Percentiles rank a stretch among this genome's conserved stretches.
phyloP scores from a whole-genome alignment of 2,797 vertebrate genomes.

The Tenualosa ilisha region DNA sequence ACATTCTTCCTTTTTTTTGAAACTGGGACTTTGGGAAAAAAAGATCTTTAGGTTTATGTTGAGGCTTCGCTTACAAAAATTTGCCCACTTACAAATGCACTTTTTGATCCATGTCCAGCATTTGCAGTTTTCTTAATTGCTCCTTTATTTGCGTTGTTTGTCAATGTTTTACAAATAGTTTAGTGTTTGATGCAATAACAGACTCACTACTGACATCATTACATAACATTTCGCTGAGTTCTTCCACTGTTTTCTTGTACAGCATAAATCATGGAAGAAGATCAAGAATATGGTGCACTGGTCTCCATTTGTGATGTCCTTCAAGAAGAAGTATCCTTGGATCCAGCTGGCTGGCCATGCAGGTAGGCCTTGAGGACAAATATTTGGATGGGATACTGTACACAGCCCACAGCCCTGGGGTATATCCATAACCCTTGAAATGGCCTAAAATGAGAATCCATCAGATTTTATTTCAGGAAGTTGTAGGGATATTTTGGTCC shows the following conservation, averaged over 20 bases:
- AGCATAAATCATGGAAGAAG: conserved; percentile 99
- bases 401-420: not conserved
- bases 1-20: not conserved
- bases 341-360: conserved; percentile 96
- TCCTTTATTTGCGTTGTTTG: conserved; percentile 25
- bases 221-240: not conserved
- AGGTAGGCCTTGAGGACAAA: conserved; percentile 72
- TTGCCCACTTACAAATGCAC: not conserved
- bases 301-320: conserved; percentile 98
- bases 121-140: not conserved
- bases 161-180: conserved; percentile 24
- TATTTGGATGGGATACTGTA: not conserved
- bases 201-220: not conserved
- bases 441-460: not conserved
- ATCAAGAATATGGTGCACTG: conserved; percentile 99
- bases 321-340: conserved; percentile 99
- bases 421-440: not conserved
- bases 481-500: not conserved
- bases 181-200: not conserved
- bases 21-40: not conserved
- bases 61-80: not conserved
- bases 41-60: not conserved
- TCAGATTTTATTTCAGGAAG: not conserved
- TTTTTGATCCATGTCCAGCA: not conserved
- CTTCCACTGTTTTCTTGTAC: conserved; percentile 40